Percentiles rank a stretch among this genome's conserved stretches.
phyloP scores from a whole-genome alignment of 1,140 invertebrate genomes.

The Mamestra configurata region DNA sequence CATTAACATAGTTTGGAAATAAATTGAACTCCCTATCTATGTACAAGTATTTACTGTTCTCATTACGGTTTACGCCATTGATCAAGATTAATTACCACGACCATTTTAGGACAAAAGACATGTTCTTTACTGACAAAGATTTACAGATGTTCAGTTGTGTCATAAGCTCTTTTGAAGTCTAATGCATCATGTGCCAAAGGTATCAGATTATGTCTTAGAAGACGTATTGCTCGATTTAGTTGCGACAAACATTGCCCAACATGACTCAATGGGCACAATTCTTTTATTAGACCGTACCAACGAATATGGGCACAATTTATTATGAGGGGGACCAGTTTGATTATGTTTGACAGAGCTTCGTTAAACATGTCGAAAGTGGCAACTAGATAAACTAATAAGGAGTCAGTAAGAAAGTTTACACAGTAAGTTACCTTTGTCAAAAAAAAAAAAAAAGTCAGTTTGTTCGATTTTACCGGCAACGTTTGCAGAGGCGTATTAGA shows the following conservation, averaged over 20 bases:
- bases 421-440: constrained; percentile 4
- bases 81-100: constrained; percentile 27
- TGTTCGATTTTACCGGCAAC: constrained; percentile 10
- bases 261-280: constrained; percentile 52
- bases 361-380: constrained; percentile 60
- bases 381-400: constrained; percentile 39
- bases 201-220: constrained; percentile 46
- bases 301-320: constrained; percentile 73
- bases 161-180: constrained; percentile 32
- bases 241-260: constrained; percentile 63
- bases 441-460: too few species aligned
- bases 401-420: constrained; percentile 5
- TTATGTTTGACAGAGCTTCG: constrained; percentile 68
- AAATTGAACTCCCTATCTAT: background rate
- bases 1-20: background rate
- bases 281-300: constrained; percentile 59
- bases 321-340: constrained; percentile 68
- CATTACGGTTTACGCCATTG: background rate
- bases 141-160: constrained; percentile 34
- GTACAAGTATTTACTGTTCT: background rate
- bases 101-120: constrained; percentile 28
- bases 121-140: constrained; percentile 9
- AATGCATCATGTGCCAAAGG: constrained; percentile 31
- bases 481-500: constrained; percentile 25
- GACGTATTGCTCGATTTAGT: constrained; percentile 54